A percentile compares a stretch with the other conserved stretches of the same genome.
Conservation (phyloP, 2,888 invertebrate species). For the Heliconius aoede region DNA sequence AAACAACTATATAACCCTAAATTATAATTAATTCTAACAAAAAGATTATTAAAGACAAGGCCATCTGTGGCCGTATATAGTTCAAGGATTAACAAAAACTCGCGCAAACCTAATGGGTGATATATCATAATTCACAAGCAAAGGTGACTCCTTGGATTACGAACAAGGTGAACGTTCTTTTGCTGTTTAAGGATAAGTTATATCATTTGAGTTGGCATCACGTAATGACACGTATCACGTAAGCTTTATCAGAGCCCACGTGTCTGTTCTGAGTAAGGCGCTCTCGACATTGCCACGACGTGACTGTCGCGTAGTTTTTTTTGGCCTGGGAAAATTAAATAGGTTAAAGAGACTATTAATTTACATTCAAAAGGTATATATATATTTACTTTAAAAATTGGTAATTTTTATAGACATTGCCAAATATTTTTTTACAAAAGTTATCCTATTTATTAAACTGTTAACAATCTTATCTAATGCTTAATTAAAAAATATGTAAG, state of each 20-base stretch:
- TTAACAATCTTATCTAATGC: too few relatives aligned
- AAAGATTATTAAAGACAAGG: background rate
- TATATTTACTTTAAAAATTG: too few relatives aligned
- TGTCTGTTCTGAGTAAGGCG: constrained; percentile 60
- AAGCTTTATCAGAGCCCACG: constrained; percentile 65
- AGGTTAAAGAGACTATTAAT: too few relatives aligned
- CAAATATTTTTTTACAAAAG: too few relatives aligned
- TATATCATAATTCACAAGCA: constrained; percentile 36
- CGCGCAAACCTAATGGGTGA: constrained; percentile 36
- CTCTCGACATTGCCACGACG: constrained; percentile 26
- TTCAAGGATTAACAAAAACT: constrained; percentile 33
- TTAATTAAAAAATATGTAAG: too few relatives aligned
- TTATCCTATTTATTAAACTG: too few relatives aligned
- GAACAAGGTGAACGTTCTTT: constrained; percentile 54
- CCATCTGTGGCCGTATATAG: constrained; percentile 29
- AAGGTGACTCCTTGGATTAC: constrained; percentile 51
- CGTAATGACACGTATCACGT: constrained; percentile 52
- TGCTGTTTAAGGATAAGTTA: constrained; percentile 54
- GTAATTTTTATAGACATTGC: too few relatives aligned
- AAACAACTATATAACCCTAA: background rate
- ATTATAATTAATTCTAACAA: background rate
- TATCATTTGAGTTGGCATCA: constrained; percentile 51
- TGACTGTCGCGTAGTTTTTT: constrained; percentile 17
- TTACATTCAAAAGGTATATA: too few relatives aligned
- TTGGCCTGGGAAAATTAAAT: background rate